Evolutionary conservation across 2,113 vertebrate species (phyloP).

Genomic region (Perca flavescens): DNA sequence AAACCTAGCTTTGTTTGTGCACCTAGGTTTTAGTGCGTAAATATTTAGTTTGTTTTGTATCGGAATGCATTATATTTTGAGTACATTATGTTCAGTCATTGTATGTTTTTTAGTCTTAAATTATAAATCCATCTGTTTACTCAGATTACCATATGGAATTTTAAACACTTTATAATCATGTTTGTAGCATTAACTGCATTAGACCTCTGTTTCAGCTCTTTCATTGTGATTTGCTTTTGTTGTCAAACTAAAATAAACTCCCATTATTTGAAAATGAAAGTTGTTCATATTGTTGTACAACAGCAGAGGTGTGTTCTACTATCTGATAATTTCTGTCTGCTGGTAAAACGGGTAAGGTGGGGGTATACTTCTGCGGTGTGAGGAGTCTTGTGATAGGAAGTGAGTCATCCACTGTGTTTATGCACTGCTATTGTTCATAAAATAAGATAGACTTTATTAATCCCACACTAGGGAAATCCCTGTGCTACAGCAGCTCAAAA

Average conservation of each 20-base stretch:
- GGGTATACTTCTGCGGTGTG: fast-evolving
- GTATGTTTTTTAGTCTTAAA: neutral
- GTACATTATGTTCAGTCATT: neutral
- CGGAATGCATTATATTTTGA: too few species aligned
- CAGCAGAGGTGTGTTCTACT: neutral
- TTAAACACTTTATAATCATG: neutral
- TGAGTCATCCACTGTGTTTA: neutral
- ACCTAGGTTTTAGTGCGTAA: too few species aligned
- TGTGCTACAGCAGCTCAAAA: too few species aligned
- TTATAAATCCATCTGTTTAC: neutral
- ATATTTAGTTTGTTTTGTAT: too few species aligned
- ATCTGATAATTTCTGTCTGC: neutral
- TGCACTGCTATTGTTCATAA: too few species aligned
- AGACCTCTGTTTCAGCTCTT: neutral
- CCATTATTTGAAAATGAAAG: neutral
- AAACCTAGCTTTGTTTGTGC: too few species aligned
- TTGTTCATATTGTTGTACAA: neutral
- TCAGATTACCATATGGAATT: neutral
- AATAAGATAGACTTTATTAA: too few species aligned
- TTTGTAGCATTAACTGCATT: neutral
- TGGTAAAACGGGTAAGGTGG: too few species aligned
- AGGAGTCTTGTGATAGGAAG: conserved; percentile 4
- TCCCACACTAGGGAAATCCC: too few species aligned
- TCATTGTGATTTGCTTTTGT: neutral
- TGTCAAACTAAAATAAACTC: neutral